Evolutionary conservation across 2,797 vertebrate species (phyloP).

Genomic region (Clarias laeviceps): DNA sequence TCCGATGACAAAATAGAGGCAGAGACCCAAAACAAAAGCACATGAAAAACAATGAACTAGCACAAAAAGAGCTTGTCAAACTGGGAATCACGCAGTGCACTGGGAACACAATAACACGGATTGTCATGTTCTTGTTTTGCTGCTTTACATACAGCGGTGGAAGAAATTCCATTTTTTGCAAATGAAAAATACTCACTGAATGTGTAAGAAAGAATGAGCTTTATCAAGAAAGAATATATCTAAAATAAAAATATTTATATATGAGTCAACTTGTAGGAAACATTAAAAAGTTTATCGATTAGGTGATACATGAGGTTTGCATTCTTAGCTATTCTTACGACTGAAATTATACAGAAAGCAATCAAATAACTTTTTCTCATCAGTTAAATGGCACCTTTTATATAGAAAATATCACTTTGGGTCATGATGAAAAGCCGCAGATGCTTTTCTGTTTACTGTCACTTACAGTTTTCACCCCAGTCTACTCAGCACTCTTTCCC

Average conservation of each 20-base stretch:
- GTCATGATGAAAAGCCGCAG: constrained; percentile 32
- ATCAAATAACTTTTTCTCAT: not conserved
- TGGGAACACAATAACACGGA: not conserved
- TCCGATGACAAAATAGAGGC: not conserved
- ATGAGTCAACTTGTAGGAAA: not conserved
- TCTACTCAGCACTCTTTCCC: constrained; percentile 32
- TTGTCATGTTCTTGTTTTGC: not conserved
- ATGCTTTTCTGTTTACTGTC: constrained; percentile 36
- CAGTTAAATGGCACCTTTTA: not conserved
- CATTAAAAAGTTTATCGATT: not conserved
- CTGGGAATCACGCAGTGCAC: not conserved
- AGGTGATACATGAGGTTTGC: not conserved
- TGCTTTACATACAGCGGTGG: not conserved
- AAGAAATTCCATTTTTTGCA: not conserved
- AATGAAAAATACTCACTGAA: not conserved
- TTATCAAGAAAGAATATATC: not conserved
- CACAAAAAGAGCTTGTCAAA: not conserved
- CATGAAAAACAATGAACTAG: not conserved
- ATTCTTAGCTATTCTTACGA: not conserved
- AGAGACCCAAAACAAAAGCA: not conserved
- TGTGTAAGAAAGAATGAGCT: not conserved
- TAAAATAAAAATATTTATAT: not conserved
- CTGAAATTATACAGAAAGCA: not conserved
- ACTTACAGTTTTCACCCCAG: constrained; percentile 29
- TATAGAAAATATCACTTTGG: constrained; percentile 19